phyloP scores from a whole-genome alignment of 2,113 vertebrate species.

The Junco hyemalis region DNA sequence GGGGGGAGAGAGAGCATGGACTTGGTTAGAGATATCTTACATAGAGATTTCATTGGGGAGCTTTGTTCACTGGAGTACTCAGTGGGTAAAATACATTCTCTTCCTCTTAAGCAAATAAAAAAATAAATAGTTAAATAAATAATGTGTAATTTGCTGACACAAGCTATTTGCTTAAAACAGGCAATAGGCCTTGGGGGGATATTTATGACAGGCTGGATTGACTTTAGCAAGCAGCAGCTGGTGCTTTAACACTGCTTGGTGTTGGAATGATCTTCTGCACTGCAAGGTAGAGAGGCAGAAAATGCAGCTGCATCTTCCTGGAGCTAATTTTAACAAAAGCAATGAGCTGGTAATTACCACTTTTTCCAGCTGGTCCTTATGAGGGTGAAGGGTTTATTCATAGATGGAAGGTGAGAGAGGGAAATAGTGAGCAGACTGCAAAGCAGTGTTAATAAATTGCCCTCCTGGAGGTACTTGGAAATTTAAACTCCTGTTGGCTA shows the following conservation, averaged over 20 bases:
- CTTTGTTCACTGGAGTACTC: not conserved
- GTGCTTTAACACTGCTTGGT: slow-evolving; percentile 12
- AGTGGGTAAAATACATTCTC: not conserved
- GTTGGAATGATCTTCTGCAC: slow-evolving; percentile 7
- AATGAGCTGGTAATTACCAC: slow-evolving; percentile 30
- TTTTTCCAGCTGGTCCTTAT: slow-evolving; percentile 42
- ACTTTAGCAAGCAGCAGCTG: slow-evolving; percentile 55
- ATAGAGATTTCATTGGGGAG: not conserved
- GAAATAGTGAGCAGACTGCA: not conserved
- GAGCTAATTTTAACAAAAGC: slow-evolving; percentile 27
- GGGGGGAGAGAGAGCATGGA: not conserved
- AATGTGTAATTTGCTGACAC: slow-evolving; percentile 43
- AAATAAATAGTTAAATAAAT: slow-evolving; percentile 35
- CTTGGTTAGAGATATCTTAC: not conserved
- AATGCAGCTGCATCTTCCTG: slow-evolving; percentile 49
- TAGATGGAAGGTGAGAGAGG: not conserved
- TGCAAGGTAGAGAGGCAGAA: slow-evolving; percentile 30
- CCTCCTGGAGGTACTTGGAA: not conserved
- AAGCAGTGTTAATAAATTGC: not conserved
- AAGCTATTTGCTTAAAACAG: slow-evolving; percentile 34
- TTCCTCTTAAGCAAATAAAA: not conserved
- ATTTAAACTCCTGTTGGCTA: not conserved
- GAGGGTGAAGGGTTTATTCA: slow-evolving; percentile 30
- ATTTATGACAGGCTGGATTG: slow-evolving; percentile 31
- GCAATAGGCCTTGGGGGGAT: slow-evolving; percentile 25